Conservation (phyloP, 2,113 vertebrate genomes). For the Pomatorhinus ruficollis region DNA sequence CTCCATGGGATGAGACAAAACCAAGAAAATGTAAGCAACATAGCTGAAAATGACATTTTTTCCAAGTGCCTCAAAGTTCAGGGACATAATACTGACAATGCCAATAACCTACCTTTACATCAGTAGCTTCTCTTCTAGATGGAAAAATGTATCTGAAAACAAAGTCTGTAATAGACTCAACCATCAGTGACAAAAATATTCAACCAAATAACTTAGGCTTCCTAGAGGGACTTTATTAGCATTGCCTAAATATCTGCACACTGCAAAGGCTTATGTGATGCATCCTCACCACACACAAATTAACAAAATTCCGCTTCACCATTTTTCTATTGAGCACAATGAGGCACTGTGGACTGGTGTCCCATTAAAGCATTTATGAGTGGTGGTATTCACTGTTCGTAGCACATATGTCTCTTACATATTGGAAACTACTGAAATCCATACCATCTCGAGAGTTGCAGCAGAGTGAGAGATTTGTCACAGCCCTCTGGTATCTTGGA, state of each 20-base stretch:
- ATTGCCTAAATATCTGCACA: neutral
- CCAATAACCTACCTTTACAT: neutral
- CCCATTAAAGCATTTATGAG: neutral
- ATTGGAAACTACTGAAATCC: neutral
- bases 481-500: neutral
- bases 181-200: neutral
- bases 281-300: neutral
- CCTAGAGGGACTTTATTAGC: neutral
- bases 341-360: neutral
- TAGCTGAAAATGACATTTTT: neutral
- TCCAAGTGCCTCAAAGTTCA: neutral
- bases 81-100: neutral
- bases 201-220: neutral
- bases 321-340: neutral
- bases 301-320: neutral
- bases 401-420: neutral
- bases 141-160: neutral
- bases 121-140: neutral
- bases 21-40: neutral
- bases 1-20: neutral
- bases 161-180: neutral
- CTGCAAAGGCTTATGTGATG: neutral
- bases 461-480: neutral
- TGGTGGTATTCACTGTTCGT: neutral
- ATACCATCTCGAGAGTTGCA: neutral